Evolutionary conservation across 2,888 invertebrate species (phyloP).

Genomic region (Phasia obesa): DNA sequence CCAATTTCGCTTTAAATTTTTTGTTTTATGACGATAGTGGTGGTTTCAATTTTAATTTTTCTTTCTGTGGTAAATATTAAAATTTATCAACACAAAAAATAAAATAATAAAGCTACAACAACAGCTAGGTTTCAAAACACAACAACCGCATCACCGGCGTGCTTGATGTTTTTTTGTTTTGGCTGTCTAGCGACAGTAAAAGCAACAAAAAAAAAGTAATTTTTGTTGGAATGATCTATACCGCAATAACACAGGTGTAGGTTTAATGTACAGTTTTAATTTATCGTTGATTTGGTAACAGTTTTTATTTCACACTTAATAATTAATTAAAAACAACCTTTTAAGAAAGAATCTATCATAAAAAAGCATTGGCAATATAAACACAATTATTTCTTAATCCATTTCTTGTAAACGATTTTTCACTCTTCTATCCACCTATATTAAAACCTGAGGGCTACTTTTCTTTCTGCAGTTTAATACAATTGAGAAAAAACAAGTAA

Average conservation of each 20-base stretch:
- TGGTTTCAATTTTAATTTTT: conserved; percentile 63
- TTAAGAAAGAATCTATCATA: no score
- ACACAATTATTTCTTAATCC: no score
- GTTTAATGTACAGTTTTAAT: neutral
- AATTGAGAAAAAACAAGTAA: no score
- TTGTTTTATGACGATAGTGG: conserved; percentile 38
- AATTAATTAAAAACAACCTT: no score
- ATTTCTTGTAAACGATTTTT: no score
- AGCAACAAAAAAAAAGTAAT: neutral
- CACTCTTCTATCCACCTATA: no score
- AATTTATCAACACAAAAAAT: conserved; percentile 26
- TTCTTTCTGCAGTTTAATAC: no score
- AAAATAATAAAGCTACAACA: neutral
- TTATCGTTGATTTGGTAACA: neutral
- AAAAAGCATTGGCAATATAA: no score
- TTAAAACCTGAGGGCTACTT: no score
- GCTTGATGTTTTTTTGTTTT: conserved; percentile 35
- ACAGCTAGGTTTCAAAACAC: conserved; percentile 26
- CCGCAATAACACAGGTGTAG: neutral
- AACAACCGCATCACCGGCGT: conserved; percentile 52
- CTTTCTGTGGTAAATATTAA: conserved; percentile 62
- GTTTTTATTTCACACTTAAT: no score
- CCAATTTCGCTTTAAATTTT: conserved; percentile 31
- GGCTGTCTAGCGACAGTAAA: conserved; percentile 24
- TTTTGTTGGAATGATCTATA: conserved; percentile 1